Conservation (phyloP, 2,888 invertebrate genomes). For the Hypomecis atomaria region DNA sequence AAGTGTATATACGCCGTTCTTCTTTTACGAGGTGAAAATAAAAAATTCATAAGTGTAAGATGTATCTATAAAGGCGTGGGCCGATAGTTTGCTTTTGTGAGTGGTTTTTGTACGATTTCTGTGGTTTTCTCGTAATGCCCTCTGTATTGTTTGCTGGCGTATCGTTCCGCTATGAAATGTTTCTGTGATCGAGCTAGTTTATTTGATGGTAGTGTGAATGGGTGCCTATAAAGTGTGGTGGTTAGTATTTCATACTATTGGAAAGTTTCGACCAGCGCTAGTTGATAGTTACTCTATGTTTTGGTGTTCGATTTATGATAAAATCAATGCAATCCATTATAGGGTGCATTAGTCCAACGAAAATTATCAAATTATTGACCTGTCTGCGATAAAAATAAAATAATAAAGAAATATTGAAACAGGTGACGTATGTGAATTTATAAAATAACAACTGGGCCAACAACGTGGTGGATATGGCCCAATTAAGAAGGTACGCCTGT, state of each 20-base stretch:
- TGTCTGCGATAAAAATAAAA: too few relatives aligned
- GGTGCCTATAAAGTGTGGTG: neutral
- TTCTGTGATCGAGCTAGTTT: conserved; percentile 19
- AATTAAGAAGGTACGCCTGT: too few relatives aligned
- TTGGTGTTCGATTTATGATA: too few relatives aligned
- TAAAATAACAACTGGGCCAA: too few relatives aligned
- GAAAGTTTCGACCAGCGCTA: too few relatives aligned
- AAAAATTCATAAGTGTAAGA: conserved; percentile 15
- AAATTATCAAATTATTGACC: too few relatives aligned
- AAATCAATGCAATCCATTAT: too few relatives aligned
- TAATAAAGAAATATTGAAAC: too few relatives aligned
- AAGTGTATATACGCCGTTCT: neutral
- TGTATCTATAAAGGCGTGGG: conserved; percentile 34
- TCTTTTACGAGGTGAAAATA: conserved; percentile 8
- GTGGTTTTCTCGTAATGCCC: conserved; percentile 30
- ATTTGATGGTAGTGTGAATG: conserved; percentile 25
- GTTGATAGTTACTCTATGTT: too few relatives aligned
- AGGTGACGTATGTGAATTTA: too few relatives aligned
- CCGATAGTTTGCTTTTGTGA: conserved; percentile 33
- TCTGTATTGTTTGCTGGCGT: conserved; percentile 13
- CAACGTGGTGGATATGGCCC: too few relatives aligned
- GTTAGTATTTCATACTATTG: neutral
- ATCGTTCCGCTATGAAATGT: conserved; percentile 20
- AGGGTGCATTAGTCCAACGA: too few relatives aligned
- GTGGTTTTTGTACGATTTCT: conserved; percentile 31